phyloP scores from a whole-genome alignment of 1,140 invertebrate genomes.

The Temnothorax longispinosus region DNA sequence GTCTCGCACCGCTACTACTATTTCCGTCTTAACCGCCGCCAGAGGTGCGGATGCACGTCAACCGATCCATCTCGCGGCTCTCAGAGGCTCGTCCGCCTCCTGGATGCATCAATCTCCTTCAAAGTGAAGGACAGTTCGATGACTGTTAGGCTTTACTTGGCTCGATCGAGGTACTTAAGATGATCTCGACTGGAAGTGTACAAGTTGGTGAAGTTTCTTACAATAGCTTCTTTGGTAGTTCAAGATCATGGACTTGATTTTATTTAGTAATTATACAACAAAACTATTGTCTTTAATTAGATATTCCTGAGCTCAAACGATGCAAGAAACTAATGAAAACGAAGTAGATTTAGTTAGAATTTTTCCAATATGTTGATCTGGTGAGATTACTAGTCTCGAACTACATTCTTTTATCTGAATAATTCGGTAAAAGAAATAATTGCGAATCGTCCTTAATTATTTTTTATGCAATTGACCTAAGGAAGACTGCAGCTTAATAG shows the following conservation, averaged over 20 bases:
- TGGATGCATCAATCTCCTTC: conserved; percentile 60
- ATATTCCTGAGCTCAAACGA: not conserved
- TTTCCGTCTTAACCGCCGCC: conserved; percentile 42
- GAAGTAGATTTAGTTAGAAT: not conserved
- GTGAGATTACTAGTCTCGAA: not conserved
- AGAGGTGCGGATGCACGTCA: conserved; percentile 20
- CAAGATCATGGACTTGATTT: not conserved
- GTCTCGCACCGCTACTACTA: not conserved
- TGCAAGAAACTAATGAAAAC: not conserved
- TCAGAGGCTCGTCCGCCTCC: conserved; percentile 9
- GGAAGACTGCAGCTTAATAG: conserved; percentile 6
- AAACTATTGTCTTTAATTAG: not conserved
- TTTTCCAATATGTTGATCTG: not conserved
- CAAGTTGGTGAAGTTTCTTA: not conserved
- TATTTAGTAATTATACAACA: not conserved
- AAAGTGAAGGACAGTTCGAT: not conserved
- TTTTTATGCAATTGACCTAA: not conserved
- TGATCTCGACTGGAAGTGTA: not conserved
- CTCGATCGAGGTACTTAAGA: not conserved
- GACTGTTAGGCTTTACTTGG: not conserved
- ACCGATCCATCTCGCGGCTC: conserved; percentile 42
- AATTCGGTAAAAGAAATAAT: not conserved
- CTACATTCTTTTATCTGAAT: not conserved
- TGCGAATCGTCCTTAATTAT: not conserved
- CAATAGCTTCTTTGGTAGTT: not conserved